Conservation (phyloP, 2,888 invertebrate genomes). For the Ennomos quercinarius region DNA sequence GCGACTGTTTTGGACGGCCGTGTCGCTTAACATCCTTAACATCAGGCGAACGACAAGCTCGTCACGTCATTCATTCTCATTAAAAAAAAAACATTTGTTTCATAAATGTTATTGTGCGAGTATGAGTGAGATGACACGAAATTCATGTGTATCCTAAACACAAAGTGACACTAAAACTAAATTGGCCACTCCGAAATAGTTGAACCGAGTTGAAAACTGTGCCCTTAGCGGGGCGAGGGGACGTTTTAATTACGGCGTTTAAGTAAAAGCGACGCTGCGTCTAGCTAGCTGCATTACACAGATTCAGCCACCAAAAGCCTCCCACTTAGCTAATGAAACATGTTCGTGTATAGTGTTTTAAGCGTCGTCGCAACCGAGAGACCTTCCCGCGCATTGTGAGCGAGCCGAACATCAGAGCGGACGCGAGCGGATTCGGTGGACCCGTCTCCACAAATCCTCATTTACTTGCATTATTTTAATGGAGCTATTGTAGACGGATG, state of each 20-base stretch:
- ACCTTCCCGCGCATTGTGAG: slow-evolving; percentile 67
- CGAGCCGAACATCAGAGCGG: slow-evolving; percentile 58
- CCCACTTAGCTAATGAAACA: slow-evolving; percentile 87
- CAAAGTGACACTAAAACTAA: slow-evolving; percentile 76
- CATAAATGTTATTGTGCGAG: too few relatives aligned
- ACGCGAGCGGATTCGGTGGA: slow-evolving; percentile 73
- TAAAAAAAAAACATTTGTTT: too few relatives aligned
- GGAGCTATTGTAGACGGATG: slow-evolving; percentile 83
- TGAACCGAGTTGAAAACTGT: slow-evolving; percentile 80
- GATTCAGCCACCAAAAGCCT: slow-evolving; percentile 85
- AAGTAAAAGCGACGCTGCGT: slow-evolving; percentile 82
- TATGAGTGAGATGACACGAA: slow-evolving; percentile 17
- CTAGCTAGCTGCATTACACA: slow-evolving; percentile 82
- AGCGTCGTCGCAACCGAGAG: slow-evolving; percentile 68
- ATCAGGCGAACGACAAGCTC: too few relatives aligned
- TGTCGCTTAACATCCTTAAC: too few relatives aligned
- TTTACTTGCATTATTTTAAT: slow-evolving; percentile 86
- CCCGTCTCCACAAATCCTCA: slow-evolving; percentile 82
- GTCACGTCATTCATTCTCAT: too few relatives aligned
- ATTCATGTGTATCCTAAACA: slow-evolving; percentile 63
- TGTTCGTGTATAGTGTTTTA: slow-evolving; percentile 83
- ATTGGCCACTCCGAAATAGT: slow-evolving; percentile 80
- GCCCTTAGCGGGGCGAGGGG: slow-evolving; percentile 71
- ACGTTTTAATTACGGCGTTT: slow-evolving; percentile 84
- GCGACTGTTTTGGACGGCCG: too few relatives aligned